A percentile compares a stretch with the other conserved stretches of the same genome.
Evolutionary conservation across 2,113 vertebrate genomes (phyloP).

Genomic region (Lutjanus erythropterus): DNA sequence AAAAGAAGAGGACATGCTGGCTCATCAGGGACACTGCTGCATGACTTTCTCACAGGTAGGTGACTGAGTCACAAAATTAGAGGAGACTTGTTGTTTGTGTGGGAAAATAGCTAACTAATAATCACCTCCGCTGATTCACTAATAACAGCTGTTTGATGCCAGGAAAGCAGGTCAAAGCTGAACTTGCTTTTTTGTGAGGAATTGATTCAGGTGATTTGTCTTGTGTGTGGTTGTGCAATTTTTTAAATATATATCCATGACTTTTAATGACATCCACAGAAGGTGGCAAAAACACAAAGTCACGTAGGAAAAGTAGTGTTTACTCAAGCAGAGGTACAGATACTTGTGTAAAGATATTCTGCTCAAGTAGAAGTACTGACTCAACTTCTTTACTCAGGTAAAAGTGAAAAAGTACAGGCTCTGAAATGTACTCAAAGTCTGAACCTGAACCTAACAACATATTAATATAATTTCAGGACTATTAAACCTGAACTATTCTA

Average conservation of each 20-base stretch:
- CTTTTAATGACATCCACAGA: not conserved
- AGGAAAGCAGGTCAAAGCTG: not conserved
- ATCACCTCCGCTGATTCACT: not conserved
- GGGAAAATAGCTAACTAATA: not conserved
- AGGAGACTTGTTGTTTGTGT: not conserved
- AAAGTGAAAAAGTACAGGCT: no score
- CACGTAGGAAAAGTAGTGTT: no score
- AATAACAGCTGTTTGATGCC: not conserved
- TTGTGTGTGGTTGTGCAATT: not conserved
- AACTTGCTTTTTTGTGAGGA: not conserved
- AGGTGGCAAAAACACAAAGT: no score
- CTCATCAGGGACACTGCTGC: constrained; percentile 30
- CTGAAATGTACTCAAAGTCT: no score
- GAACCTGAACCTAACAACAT: no score
- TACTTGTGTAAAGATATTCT: no score
- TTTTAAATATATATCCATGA: not conserved
- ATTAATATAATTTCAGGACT: no score
- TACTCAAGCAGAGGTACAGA: no score
- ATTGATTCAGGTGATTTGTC: not conserved
- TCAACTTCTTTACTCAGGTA: no score
- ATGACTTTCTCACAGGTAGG: constrained; percentile 65
- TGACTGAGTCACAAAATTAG: not conserved
- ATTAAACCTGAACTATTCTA: no score
- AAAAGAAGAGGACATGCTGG: constrained; percentile 47
- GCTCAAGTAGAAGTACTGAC: no score